Base-by-base conservation (phyloP, 2,797 vertebrate species). In the Babyrousa celebensis region DNA sequence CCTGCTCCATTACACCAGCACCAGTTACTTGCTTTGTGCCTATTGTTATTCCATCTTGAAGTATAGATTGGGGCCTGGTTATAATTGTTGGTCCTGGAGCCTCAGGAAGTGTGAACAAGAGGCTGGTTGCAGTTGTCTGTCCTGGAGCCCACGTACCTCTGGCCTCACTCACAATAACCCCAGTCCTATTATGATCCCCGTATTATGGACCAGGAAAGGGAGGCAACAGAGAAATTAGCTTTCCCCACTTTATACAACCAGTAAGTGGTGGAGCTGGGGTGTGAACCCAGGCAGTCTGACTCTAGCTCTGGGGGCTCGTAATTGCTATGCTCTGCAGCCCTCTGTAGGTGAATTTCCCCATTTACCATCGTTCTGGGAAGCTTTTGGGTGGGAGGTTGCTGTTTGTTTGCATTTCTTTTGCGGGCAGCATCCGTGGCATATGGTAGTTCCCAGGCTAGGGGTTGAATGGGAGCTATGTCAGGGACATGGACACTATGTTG, bases 251-350 rank as follows among this genome's bases (percentile, higher is more conserved):
- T 7, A 3, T 6, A 14, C 1, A 62, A 10, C 6, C 2, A 9
- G 27, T n/a, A 15, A 32, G 6, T 21, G 25, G 32, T 23, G 18
- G 9, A 1, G 0, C 9, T 74, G 60, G 84, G 16, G 15, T 80
- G 36, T 67, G 71, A 86, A 40, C 43, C 40, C 48, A 16, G 43
- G 23, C 48, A 14, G n/a, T 25, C 18, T 63, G 71, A 63, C 32
- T n/a, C n/a, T 56, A 9, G 12, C 14, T 36, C 36, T 36, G 36
- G 82, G 83, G n/a, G 58, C 43, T 36, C 58, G 2, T 32, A 6
- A 5, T 0, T 6, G 6, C 36, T 18, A 9, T 4, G 63, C 21
- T 27, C 9, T 16, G 5, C 0, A 7, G 23, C 48, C 32, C 4
- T 12, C 23, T 54, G 25, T 12, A 48, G 65, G 63, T 60, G 40